Base-by-base conservation (phyloP, 2,113 vertebrate genomes). In the Leptodactylus fuscus region DNA sequence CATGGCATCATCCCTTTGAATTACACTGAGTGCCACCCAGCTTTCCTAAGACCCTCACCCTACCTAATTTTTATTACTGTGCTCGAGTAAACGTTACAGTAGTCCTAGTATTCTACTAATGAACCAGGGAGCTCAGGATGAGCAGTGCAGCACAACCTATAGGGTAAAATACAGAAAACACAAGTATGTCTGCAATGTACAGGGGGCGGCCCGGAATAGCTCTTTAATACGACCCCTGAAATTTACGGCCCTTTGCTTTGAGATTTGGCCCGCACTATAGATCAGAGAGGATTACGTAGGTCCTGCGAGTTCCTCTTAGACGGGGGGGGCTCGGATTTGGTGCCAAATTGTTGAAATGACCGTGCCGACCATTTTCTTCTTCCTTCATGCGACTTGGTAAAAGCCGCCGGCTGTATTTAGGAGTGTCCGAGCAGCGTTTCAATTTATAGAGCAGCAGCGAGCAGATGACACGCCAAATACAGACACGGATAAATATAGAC, bases 401-500 rank as follows among this genome's bases (percentile, higher is more conserved):
- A 80, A 71, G 60, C 65, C 65, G 46, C 60, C 41, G 58, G 15
- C 83, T 85, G 53, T 70, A 80, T 85, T 85, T 85, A 80, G 83
- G 62, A 58, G 76, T 71, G 83, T 51, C 83, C 76, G 16, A 62
- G 70, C 67, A 53, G 75, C 83, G 55, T 8, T 78, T 79, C 83
- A 85, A 80, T 80, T 85, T 85, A 85, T 85, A 85, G 83, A 51
- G 65, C 83, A 73, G 62, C 32, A 16, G 29, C 24, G 83, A 80
- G 83, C 83, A 85, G 83, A 85, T 70, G 83, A 85, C 76, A 85
- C 16, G 69, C 83, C 83, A 85, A 85, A 85, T 85, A 85, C 48
- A 85, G 83, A 58, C 83, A 85, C 48, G 70, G 83, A 85, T 85
- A 85, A 80, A 85, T 85, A 85, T 85, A 85, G 83, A 71, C 4